A percentile compares a stretch with the other conserved stretches of the same genome.
Evolutionary conservation across 2,113 vertebrate species (phyloP).

Genomic region (Cyphomyrus discorhynchus): DNA sequence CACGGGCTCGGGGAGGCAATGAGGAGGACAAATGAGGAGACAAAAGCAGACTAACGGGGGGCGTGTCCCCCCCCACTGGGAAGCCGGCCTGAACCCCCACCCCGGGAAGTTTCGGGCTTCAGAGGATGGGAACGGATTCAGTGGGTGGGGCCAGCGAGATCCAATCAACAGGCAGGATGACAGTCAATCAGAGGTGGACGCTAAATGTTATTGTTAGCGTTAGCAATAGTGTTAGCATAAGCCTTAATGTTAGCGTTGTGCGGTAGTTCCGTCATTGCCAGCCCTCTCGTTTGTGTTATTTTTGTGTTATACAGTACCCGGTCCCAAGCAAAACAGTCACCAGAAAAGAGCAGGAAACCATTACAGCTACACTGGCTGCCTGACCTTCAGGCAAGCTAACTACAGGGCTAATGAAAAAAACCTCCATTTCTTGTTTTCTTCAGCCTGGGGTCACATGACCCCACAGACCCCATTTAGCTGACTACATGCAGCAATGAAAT

Average conservation of each 20-base stretch:
- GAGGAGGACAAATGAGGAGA: constrained; percentile 7
- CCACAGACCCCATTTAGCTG: background rate
- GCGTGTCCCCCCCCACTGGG: constrained; percentile 20
- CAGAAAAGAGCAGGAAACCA: background rate
- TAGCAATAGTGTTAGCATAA: background rate
- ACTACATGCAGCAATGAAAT: background rate
- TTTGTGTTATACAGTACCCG: background rate
- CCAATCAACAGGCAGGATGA: background rate
- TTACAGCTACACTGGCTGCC: background rate
- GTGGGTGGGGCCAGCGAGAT: background rate
- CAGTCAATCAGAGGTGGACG: background rate
- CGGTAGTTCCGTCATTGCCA: background rate
- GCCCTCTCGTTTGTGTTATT: background rate
- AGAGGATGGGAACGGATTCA: background rate
- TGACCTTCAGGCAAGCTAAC: background rate
- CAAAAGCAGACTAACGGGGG: constrained; percentile 33
- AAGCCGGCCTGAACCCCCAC: background rate
- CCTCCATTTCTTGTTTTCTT: background rate
- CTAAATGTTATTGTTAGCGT: background rate
- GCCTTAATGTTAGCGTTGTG: background rate
- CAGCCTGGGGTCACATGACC: background rate
- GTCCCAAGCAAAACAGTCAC: background rate
- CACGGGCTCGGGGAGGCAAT: background rate
- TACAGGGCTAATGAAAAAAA: background rate
- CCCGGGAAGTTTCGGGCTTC: background rate